Base-by-base conservation (phyloP, 1,140 invertebrate genomes). In the Drosophila kohkoa region DNA sequence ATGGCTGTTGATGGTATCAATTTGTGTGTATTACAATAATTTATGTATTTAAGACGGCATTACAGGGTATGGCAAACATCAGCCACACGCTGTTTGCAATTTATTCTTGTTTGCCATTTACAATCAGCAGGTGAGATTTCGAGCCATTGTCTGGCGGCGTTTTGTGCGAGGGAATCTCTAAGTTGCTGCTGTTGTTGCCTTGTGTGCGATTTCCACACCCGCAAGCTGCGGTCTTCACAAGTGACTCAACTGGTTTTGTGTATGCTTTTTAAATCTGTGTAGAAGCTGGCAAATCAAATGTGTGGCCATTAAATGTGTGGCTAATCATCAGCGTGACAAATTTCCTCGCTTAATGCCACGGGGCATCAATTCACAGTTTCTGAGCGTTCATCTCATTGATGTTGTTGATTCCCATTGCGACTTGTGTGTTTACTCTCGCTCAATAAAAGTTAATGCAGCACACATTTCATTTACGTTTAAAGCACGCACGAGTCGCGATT, bases 241-340 rank as follows among this genome's bases (percentile, higher is more conserved):
- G 68, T 75, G 75, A 82, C 49, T 82, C 75, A 78, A 70, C 59
- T 30, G 43, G 54, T 74, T 81, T 55, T n/a, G 8, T 25, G 20
- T 49, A 16, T 54, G 51, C n/a, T 54, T n/a, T 45, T 45, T 3
- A 38, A 16, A 16, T 48, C 7, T 48, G 13, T 16, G 46, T 10
- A 20, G 52, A 55, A 55, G 32, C 32, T 55, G 51, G 49, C 25
- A 30, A 51, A 28, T 51, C 25, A 51, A 51, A 49, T 49, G 46
- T 55, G 32, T 16, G 52, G 32, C 52, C 30, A 76, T 70, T 70
- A 63, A 64, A 59, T 35, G 52, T 28, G 54, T 28, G 54, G 49
- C 43, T 73, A 43, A 59, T 73, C 55, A 73, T 35, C 48, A 58
- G 46, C 63, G 70, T 67, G 28, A 28, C 63, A 25, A 67, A 59